Percentiles rank a stretch among this genome's conserved stretches.
phyloP scores from a whole-genome alignment of 1,140 invertebrate species.

The Idris sp. region DNA sequence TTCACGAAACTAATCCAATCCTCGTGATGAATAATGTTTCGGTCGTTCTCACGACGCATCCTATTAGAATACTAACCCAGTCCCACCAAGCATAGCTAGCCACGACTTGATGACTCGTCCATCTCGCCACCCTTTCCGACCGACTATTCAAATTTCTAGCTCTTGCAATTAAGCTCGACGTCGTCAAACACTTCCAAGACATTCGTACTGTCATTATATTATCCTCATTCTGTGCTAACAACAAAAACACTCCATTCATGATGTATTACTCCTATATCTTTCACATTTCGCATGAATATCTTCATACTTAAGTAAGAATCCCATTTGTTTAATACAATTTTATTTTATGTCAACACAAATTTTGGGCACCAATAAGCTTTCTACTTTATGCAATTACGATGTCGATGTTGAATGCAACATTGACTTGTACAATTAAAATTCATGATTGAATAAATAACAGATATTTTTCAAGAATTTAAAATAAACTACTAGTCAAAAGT shows the following conservation, averaged over 20 bases:
- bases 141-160: conserved; percentile 52
- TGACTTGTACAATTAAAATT: too few relatives aligned
- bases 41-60: conserved; percentile 55
- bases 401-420: too few relatives aligned
- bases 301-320: too few relatives aligned
- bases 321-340: too few relatives aligned
- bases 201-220: conserved; percentile 48
- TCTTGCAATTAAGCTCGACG: conserved; percentile 56
- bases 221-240: conserved; percentile 28
- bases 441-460: too few relatives aligned
- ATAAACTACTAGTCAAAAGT: too few relatives aligned
- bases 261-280: conserved; percentile 25
- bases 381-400: too few relatives aligned
- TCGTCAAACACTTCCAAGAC: conserved; percentile 45
- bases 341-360: too few relatives aligned
- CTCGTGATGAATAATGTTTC: conserved; percentile 63
- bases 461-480: too few relatives aligned
- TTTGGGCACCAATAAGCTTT: too few relatives aligned
- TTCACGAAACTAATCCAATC: conserved; percentile 63
- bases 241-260: conserved; percentile 40
- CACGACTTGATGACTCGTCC: conserved; percentile 41
- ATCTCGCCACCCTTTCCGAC: conserved; percentile 39
- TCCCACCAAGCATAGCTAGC: conserved; percentile 45
- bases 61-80: conserved; percentile 63
- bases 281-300: too few relatives aligned